Base-by-base conservation (phyloP, 2,888 invertebrate genomes). In the Anthophora plumipes region DNA sequence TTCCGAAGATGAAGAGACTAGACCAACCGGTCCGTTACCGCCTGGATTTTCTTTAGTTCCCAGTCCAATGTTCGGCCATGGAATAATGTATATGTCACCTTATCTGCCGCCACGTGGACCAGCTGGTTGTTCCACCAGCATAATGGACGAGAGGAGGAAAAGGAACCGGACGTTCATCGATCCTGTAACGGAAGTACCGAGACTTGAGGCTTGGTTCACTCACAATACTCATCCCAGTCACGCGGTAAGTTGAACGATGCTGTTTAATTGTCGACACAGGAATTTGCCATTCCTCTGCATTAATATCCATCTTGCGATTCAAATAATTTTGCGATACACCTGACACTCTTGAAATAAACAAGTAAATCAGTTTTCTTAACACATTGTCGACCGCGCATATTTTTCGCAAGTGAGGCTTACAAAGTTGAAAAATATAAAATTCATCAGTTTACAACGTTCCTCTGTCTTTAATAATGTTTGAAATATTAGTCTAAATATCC, bases 161-260 rank as follows among this genome's bases (percentile, higher is more conserved):
- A 96, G 99, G 57, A 99, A 99, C 93, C 96, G 99, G 87, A 99
- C 99, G 55, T 99, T 99, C 94, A 99, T 99, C 91, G 99, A 99
- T 94, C 99, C 99, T 0, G 98, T 99, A 31, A 98, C 99, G 20
- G 99, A 99, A 94, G 98, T 99, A 74, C 98, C 98, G 25, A 96
- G 98, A 83, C 94, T 98, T 84, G 98, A 98, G 92, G 97, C 98
- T 92, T 99, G 99, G 99, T 99, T 99, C 94, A 96, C 97, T 43
- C 96, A 98, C 94, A 99, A 99, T 94, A 99, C 99, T 48, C 99
- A 99, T 94, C 99, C 99, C 52, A 98, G 99, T 89, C 99, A 99
- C 94, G 98, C 93, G 90, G 93, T 93, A 90, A 80, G 81, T 82
- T 61, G 50, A 50, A 64, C 55, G 48, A 14, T 39, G 20, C 8